Evolutionary conservation across 2,113 vertebrate genomes (phyloP).

Genomic region (Peromyscus leucopus): DNA sequence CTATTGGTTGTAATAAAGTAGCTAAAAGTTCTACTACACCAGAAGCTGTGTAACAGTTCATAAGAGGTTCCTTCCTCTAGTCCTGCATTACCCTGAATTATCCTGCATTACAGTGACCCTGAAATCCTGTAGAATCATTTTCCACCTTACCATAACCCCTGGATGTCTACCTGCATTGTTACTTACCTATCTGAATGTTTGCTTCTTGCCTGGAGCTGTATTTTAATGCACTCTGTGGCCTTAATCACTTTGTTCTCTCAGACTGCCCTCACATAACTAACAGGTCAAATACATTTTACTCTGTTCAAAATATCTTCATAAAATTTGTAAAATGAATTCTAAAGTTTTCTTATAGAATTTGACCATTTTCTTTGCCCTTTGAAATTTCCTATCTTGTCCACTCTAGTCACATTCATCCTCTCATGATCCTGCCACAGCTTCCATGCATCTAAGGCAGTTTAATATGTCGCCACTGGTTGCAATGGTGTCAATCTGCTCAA

Average conservation of each 20-base stretch:
- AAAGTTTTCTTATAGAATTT: not conserved
- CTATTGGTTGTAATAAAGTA: slow-evolving; percentile 42
- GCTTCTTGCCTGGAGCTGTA: not conserved
- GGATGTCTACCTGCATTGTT: not conserved
- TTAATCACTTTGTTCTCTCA: not conserved
- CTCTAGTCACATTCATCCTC: not conserved
- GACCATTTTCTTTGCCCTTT: not conserved
- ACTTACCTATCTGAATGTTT: slow-evolving; percentile 22
- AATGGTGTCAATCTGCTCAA: not conserved
- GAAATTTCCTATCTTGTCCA: not conserved
- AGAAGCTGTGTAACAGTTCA: slow-evolving; percentile 23
- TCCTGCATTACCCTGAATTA: not conserved
- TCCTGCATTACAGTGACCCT: not conserved
- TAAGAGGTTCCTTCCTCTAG: not conserved
- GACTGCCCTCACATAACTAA: not conserved
- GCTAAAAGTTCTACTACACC: not conserved
- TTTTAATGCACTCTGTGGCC: not conserved
- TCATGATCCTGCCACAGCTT: not conserved
- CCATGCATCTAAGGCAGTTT: not conserved
- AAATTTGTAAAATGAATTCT: slow-evolving; percentile 9
- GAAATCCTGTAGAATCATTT: not conserved
- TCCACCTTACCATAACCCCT: not conserved
- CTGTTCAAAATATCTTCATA: not conserved
- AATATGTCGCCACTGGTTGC: not conserved
- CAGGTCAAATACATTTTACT: not conserved